phyloP scores from a whole-genome alignment of 2,888 invertebrate species.

The Euplagia quadripunctaria region DNA sequence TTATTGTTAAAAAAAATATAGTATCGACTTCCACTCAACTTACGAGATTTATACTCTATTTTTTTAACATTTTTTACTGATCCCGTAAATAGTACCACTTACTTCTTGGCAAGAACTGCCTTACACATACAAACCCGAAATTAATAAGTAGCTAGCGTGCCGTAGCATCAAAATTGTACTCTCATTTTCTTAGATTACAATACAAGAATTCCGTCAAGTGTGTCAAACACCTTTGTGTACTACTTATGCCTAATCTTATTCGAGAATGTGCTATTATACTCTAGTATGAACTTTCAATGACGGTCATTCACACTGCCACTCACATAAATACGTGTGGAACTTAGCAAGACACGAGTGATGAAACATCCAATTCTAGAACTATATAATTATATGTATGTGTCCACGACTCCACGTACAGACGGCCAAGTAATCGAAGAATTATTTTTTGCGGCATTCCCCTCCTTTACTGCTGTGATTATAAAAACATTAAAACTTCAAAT shows the following conservation, averaged over 20 bases:
- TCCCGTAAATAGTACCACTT: background rate
- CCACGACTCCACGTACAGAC: too few species aligned
- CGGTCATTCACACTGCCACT: conserved; percentile 14
- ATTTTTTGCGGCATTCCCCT: too few species aligned
- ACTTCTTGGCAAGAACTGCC: conserved; percentile 7
- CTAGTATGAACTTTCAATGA: conserved; percentile 21
- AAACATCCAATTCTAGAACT: conserved; percentile 1
- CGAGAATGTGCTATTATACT: conserved; percentile 11
- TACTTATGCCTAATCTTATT: conserved; percentile 17
- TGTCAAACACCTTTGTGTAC: conserved; percentile 22
- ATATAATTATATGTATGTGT: too few species aligned
- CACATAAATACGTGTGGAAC: background rate
- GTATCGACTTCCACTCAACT: too few species aligned
- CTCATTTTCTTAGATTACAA: conserved; percentile 16
- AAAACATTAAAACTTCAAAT: too few species aligned
- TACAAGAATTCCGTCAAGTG: conserved; percentile 14
- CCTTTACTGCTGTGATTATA: too few species aligned
- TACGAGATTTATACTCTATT: too few species aligned
- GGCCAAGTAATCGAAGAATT: too few species aligned
- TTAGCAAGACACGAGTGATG: background rate
- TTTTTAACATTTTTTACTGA: background rate
- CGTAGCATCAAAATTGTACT: conserved; percentile 10
- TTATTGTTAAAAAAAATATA: too few species aligned
- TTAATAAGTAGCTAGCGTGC: conserved; percentile 1
- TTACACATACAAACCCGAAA: background rate